Evolutionary conservation across 2,113 vertebrate species (phyloP).

Genomic region (Clarias gariepinus): DNA sequence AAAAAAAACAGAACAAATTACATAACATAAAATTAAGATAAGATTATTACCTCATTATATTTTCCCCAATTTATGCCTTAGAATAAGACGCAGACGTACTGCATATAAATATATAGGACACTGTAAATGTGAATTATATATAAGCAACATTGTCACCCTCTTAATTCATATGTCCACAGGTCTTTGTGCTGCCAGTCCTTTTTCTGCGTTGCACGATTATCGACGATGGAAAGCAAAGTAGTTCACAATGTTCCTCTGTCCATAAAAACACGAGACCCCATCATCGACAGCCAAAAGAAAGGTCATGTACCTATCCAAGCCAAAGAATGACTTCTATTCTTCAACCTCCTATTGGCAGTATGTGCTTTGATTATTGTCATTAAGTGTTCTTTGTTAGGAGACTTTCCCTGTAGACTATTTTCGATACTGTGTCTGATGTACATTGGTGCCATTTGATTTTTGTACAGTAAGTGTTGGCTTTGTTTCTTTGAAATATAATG

Average conservation of each 20-base stretch:
- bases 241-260: neutral
- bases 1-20: too few relatives aligned
- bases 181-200: slow-evolving; percentile 9
- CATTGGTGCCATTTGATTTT: neutral
- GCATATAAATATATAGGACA: neutral
- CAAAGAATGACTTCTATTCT: slow-evolving; percentile 25
- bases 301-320: neutral
- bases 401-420: neutral
- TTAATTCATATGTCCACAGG: neutral
- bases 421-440: neutral
- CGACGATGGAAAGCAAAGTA: slow-evolving; percentile 8
- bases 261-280: neutral
- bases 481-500: neutral
- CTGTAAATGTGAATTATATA: neutral
- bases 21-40: neutral
- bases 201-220: neutral
- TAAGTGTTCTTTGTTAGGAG: neutral
- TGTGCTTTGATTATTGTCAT: neutral
- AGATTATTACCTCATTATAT: neutral
- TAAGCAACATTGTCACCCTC: neutral
- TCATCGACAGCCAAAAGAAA: neutral
- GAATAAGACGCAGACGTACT: neutral
- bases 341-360: neutral
- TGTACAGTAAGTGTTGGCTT: neutral
- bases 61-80: neutral